Evolutionary conservation across 2,797 vertebrate species (phyloP).

Genomic region (Moxostoma hubbsi): DNA sequence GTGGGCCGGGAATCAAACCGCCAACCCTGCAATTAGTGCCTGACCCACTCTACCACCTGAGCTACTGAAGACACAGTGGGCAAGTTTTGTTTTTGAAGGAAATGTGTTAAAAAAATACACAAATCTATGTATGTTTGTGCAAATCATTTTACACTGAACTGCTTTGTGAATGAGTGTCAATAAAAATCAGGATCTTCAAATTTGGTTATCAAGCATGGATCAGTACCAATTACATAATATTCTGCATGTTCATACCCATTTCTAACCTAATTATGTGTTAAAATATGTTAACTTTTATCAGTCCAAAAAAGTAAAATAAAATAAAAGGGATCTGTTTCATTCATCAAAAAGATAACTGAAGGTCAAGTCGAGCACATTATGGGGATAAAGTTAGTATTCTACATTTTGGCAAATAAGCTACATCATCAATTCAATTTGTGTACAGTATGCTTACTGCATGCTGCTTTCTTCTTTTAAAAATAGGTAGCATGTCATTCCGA

Average conservation of each 20-base stretch:
- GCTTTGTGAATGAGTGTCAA: too few species aligned
- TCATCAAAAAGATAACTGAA: not conserved
- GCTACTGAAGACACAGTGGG: too few species aligned
- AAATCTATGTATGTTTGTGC: too few species aligned
- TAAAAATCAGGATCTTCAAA: too few species aligned
- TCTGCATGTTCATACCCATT: not conserved
- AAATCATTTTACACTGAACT: too few species aligned
- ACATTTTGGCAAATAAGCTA: not conserved
- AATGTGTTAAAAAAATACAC: too few species aligned
- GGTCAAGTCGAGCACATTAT: too few species aligned
- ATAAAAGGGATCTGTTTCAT: not conserved
- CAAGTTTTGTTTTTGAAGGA: too few species aligned
- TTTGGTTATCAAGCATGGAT: too few species aligned
- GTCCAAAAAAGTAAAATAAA: not conserved
- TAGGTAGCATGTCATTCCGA: not conserved
- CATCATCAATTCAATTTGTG: not conserved
- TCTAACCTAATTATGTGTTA: not conserved
- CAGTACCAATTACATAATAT: not conserved
- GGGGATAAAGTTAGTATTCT: not conserved
- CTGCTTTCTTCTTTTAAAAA: not conserved
- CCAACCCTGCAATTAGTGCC: too few species aligned
- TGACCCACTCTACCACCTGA: too few species aligned
- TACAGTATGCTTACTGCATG: not conserved
- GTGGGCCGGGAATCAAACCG: too few species aligned
- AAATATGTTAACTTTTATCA: not conserved